phyloP scores from a whole-genome alignment of 2,797 vertebrate species.

The Oreortyx pictus region DNA sequence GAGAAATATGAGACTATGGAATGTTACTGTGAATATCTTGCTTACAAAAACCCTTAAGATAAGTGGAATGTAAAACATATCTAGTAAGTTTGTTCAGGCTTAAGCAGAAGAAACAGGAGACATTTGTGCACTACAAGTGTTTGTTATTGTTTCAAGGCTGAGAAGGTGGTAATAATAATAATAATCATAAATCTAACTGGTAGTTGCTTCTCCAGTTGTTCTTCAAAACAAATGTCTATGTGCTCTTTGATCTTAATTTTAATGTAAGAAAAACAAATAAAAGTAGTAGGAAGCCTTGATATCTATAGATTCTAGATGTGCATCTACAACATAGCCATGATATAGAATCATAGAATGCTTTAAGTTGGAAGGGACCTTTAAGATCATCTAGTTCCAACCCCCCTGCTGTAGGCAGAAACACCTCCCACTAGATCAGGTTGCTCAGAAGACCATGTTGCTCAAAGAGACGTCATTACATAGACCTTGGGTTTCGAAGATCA shows the following conservation, averaged over 20 bases:
- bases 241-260: not conserved
- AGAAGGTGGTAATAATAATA: not conserved
- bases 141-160: not conserved
- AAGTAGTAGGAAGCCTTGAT: not conserved
- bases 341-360: too few species aligned
- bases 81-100: not conserved
- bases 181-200: rapidly evolving
- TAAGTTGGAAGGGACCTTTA: too few species aligned
- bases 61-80: not conserved
- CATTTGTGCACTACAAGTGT: rapidly evolving
- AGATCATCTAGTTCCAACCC: too few species aligned
- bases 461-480: not conserved
- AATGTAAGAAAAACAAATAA: not conserved
- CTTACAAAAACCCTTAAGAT: not conserved
- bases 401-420: too few species aligned
- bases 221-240: not conserved
- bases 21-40: not conserved
- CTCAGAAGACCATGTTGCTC: too few species aligned
- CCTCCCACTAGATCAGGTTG: too few species aligned
- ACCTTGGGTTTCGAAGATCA: not conserved
- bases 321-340: rapidly evolving
- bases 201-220: not conserved
- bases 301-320: not conserved
- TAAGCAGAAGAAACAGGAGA: not conserved
- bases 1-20: not conserved